These are phyloP conservation scores for Gortyna flavago DNA, from an alignment of 2,888 invertebrate genomes.

Conservation along the genomic window DNA sequence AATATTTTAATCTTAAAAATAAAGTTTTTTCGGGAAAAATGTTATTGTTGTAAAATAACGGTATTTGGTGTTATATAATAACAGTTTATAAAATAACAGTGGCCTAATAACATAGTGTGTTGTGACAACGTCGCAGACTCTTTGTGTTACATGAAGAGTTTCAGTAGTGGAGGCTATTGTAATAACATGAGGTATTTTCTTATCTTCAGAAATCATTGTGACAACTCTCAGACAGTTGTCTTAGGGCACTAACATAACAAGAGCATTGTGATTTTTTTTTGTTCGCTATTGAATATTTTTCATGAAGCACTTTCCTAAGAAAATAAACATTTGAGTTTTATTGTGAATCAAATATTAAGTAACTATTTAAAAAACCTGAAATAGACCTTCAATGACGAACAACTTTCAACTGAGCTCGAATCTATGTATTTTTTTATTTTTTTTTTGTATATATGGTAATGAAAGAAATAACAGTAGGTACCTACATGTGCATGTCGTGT, in stretches of 20 bases:
- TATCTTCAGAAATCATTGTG: constrained; percentile 18
- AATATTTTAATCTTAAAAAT: constrained; percentile 8
- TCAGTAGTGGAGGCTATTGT: constrained; percentile 25
- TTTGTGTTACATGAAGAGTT: constrained; percentile 42
- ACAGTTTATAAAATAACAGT: constrained; percentile 27
- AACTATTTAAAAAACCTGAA: too few relatives aligned
- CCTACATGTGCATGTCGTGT: background rate
- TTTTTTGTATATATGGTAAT: constrained; percentile 1
- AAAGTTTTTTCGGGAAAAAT: constrained; percentile 6
- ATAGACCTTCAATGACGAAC: too few relatives aligned
- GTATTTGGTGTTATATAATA: constrained; percentile 25
- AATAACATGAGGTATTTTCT: constrained; percentile 59
- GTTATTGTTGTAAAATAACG: constrained; percentile 14
- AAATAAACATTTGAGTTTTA: background rate
- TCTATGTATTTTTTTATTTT: too few relatives aligned
- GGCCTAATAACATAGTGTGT: constrained; percentile 40
- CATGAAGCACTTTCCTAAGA: constrained; percentile 15
- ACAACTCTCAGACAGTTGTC: constrained; percentile 22
- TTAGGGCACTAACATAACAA: constrained; percentile 28
- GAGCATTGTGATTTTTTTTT: constrained; percentile 4
- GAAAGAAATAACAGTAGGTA: constrained; percentile 11
- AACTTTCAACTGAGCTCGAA: background rate
- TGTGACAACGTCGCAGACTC: constrained; percentile 48
- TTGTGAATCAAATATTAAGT: background rate
- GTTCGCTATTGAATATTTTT: background rate